Percentiles rank a stretch among this genome's conserved stretches.
Evolutionary conservation across 1,140 invertebrate species (phyloP).

Genomic region (Drosophila varians): DNA sequence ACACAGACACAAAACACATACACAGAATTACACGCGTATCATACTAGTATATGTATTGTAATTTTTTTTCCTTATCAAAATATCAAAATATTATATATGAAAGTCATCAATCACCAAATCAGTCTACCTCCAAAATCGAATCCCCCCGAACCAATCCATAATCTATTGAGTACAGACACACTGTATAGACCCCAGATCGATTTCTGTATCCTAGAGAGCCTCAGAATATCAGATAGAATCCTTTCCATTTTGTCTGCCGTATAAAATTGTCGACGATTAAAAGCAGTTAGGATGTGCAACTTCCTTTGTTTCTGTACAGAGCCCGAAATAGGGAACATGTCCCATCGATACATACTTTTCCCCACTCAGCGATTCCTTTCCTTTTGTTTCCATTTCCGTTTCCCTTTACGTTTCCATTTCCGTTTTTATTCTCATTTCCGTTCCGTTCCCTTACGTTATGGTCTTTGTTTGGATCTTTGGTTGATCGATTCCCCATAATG

Average conservation of each 20-base stretch:
- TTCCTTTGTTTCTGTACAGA: not conserved
- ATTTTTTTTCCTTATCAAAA: not conserved
- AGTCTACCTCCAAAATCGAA: conserved; percentile 11
- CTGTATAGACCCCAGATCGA: conserved; percentile 4
- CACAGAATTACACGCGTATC: conserved; percentile 28
- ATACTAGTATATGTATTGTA: conserved; percentile 35
- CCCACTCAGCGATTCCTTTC: conserved; percentile 36
- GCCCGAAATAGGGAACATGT: not conserved
- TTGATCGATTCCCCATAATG: conserved; percentile 25
- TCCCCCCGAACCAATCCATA: conserved; percentile 7
- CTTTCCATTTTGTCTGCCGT: not conserved
- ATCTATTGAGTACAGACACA: conserved; percentile 9
- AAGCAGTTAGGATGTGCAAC: not conserved
- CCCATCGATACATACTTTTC: conserved; percentile 43
- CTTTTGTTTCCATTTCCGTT: conserved; percentile 12
- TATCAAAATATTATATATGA: too few relatives aligned
- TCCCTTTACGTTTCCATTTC: not conserved
- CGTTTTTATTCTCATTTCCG: too few relatives aligned
- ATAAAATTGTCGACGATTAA: too few relatives aligned
- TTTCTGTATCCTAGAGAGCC: not conserved
- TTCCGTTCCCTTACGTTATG: not conserved
- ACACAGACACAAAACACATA: conserved; percentile 2
- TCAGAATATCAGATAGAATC: not conserved
- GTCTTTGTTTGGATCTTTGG: conserved; percentile 1
- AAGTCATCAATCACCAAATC: conserved; percentile 32